Evolutionary conservation across 2,888 invertebrate genomes (phyloP).

Genomic region (Drosophila heteroneura): DNA sequence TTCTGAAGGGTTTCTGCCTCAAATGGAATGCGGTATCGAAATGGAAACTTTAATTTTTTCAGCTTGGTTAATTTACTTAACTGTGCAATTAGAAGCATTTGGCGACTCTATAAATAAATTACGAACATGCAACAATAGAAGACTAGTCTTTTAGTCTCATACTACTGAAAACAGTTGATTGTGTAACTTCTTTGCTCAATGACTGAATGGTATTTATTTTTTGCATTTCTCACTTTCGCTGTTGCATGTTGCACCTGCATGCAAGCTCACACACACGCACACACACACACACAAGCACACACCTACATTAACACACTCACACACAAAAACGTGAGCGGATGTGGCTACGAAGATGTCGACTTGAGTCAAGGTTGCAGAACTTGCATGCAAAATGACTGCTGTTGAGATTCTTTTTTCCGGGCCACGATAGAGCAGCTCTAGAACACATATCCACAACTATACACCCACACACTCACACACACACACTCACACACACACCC

Average conservation of each 20-base stretch:
- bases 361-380: slow-evolving; percentile 69
- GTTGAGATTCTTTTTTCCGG: slow-evolving; percentile 66
- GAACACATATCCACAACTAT: slow-evolving; percentile 3
- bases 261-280: neutral
- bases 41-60: neutral
- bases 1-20: neutral
- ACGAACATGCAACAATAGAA: too few relatives aligned
- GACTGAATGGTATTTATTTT: neutral
- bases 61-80: neutral
- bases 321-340: slow-evolving; percentile 1
- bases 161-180: too few relatives aligned
- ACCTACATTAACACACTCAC: neutral
- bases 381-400: slow-evolving; percentile 72
- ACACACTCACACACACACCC: slow-evolving; percentile 1
- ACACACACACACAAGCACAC: slow-evolving; percentile 1
- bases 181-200: neutral
- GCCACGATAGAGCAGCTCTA: slow-evolving; percentile 60
- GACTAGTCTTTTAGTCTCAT: too few relatives aligned
- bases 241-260: slow-evolving; percentile 33
- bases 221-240: slow-evolving; percentile 1
- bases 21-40: neutral
- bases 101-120: too few relatives aligned
- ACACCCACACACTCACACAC: slow-evolving; percentile 5
- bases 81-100: too few relatives aligned
- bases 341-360: slow-evolving; percentile 46